Base-by-base conservation (phyloP, 2,113 vertebrate species). In the Ochotona curzoniae region DNA sequence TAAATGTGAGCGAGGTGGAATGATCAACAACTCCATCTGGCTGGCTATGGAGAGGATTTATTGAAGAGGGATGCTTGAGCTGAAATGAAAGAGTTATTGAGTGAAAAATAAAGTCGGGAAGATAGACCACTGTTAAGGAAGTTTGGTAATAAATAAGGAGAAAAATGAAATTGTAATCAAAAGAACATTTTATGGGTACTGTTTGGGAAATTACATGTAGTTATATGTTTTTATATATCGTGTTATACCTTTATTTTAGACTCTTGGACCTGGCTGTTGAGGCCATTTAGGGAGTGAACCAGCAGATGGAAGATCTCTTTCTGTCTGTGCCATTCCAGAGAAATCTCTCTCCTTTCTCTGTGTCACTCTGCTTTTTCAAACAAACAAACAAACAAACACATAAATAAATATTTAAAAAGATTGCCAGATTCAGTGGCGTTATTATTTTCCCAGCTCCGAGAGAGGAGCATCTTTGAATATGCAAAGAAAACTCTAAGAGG, bases 171-270 rank as follows among this genome's bases (percentile, higher is more conserved):
- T 93, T 51, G 10, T 81, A 47, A 71, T 49, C 54, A 47, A 89
- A 75, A 64, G 67, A 35, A 78, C 44, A 67, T 92, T 94, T 86
- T 76, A 66, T 93, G 49, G 91, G 44, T 80, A 91, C 30, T 75
- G 26, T 87, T 63, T 92, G 38, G 91, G 64, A 94, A 76, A 44
- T 84, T 81, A 91, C 57, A 79, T 69, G 64, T 90, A 89, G 30
- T 51, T 79, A 1, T 76, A 61, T 26, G 78, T 17, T 94, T 90
- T 8, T 25, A 23, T 21, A 26, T 95, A 23, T 7, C 57, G 66
- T 88, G 79, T 87, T 85, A 60, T 93, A 67, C 49, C 64, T 35
- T 20, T 0, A 17, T 61, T 30, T 92, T 83, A 28, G 88, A 69
- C n/a, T 74, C 93, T 57, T 57, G 54, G 13, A 12, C 54, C 54